Base-by-base conservation (phyloP, 2,797 vertebrate genomes). In the Leptoclinus maculatus region DNA sequence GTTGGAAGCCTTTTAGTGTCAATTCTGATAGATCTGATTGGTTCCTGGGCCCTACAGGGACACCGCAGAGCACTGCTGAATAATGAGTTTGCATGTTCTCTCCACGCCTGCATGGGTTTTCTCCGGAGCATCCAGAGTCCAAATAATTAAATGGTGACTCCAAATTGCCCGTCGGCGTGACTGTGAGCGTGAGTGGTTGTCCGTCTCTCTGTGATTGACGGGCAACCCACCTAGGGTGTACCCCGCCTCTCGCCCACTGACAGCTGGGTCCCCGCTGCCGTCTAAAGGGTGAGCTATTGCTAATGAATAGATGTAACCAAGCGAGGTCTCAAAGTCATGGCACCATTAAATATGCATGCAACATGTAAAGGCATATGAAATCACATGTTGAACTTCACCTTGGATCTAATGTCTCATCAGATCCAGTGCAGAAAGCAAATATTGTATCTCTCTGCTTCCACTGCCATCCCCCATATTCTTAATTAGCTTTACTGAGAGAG, bases 271-370 rank as follows among this genome's bases (percentile, higher is more conserved):
- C 32, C 1, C 0, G 2, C 7, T 1, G 11, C 36, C 19, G 0
- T 29, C 27, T 23, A 14, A 53, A 43, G 10, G 63, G 36, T 49
- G 17, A 19, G 8, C 25, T 16, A 27, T 8, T 3, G 54, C 27
- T 62, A 71, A 78, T 71, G 43, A 54, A 66, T 43, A n/a, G 43
- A 41, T 89, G 78, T 88, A 90, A 87, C 73, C 59, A 83, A 72
- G 71, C 47, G 47, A 71, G 73, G 78, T 70, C 81, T 88, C 66
- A 80, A 87, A 78, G 79, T 79, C 85, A 81, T 56, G 70, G 59
- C 45, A 36, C 4, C 76, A 87, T 91, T 76, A 89, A 86, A 89
- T 76, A 85, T 88, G 68, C 66, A 90, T 79, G 78, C 25, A 71
- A 29, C 58, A 81, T 82, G 77, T 80, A 71, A 39, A 79, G 67